Evolutionary conservation across 1,140 invertebrate species (phyloP).

Genomic region (Leptinotarsa undecemlineata): DNA sequence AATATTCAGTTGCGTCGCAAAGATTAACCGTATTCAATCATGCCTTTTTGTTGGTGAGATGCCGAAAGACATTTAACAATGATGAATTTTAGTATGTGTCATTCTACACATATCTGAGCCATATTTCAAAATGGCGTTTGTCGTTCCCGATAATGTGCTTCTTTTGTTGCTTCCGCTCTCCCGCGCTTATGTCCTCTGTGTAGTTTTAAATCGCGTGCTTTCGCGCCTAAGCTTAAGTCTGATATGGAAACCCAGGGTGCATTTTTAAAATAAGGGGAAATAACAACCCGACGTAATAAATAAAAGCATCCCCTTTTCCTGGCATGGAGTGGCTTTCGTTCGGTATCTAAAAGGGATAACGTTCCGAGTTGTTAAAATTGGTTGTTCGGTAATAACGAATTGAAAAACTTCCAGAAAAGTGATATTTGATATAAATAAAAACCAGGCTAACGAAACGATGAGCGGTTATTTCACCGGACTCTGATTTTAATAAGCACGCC

Average conservation of each 20-base stretch:
- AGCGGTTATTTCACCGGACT: background rate
- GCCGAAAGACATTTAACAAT: conserved; percentile 14
- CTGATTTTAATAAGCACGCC: background rate
- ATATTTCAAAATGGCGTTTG: conserved; percentile 31
- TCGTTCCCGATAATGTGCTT: conserved; percentile 54
- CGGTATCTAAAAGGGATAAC: background rate
- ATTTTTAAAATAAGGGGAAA: background rate
- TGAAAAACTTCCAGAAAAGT: background rate
- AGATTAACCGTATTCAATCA: too few relatives aligned
- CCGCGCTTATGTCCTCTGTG: conserved; percentile 10
- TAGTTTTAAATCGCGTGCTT: conserved; percentile 15
- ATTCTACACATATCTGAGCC: conserved; percentile 41
- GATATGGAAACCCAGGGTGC: conserved; percentile 20
- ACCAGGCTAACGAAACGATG: too few relatives aligned
- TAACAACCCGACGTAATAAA: background rate
- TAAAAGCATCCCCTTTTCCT: conserved; percentile 2
- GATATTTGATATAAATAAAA: too few relatives aligned
- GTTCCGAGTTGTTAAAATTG: background rate
- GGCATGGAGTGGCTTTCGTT: conserved; percentile 5
- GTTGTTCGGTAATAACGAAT: too few relatives aligned
- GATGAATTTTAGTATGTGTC: conserved; percentile 35
- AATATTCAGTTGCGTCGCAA: too few relatives aligned
- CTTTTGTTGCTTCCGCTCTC: conserved; percentile 34
- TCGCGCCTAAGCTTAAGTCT: conserved; percentile 25
- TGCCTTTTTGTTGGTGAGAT: background rate